Conservation (phyloP, 2,888 invertebrate genomes). For the Venusia cambrica region DNA sequence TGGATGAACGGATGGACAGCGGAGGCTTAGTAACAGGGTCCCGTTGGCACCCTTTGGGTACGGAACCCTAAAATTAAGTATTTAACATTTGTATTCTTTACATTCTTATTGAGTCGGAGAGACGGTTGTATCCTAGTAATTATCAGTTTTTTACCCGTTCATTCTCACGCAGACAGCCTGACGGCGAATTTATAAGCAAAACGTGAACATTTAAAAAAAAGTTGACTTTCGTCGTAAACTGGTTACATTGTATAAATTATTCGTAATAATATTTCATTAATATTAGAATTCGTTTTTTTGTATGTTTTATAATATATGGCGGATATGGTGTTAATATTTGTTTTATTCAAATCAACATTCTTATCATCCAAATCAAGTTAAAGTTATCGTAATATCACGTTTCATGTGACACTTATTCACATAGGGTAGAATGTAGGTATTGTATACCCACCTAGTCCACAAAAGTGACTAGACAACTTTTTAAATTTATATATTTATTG, state of each 20-base stretch:
- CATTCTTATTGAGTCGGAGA: too few relatives aligned
- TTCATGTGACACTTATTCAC: conserved; percentile 11
- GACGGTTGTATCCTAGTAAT: too few relatives aligned
- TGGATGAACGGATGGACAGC: too few relatives aligned
- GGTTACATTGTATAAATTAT: conserved; percentile 13
- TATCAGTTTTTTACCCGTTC: neutral
- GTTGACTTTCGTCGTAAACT: conserved; percentile 13
- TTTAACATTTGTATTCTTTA: too few relatives aligned
- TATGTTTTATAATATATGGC: conserved; percentile 17
- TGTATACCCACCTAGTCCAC: conserved; percentile 16
- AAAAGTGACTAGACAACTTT: conserved; percentile 12
- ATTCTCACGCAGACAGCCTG: conserved; percentile 21
- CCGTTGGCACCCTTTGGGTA: too few relatives aligned
- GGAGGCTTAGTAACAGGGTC: too few relatives aligned
- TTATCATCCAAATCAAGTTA: conserved; percentile 23
- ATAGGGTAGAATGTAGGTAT: conserved; percentile 20
- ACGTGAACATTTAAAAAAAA: conserved; percentile 12
- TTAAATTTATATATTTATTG: conserved; percentile 10
- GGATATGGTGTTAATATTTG: conserved; percentile 17
- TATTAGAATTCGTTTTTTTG: too few relatives aligned
- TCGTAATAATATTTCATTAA: too few relatives aligned
- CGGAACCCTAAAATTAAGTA: too few relatives aligned
- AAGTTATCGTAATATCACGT: conserved; percentile 25
- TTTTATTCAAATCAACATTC: conserved; percentile 27
- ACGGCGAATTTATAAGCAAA: conserved; percentile 20